A percentile compares a stretch with the other conserved stretches of the same genome.
These are phyloP conservation scores for Astur gentilis DNA, from an alignment of 2,113 vertebrate species.

Conservation along the genomic window DNA sequence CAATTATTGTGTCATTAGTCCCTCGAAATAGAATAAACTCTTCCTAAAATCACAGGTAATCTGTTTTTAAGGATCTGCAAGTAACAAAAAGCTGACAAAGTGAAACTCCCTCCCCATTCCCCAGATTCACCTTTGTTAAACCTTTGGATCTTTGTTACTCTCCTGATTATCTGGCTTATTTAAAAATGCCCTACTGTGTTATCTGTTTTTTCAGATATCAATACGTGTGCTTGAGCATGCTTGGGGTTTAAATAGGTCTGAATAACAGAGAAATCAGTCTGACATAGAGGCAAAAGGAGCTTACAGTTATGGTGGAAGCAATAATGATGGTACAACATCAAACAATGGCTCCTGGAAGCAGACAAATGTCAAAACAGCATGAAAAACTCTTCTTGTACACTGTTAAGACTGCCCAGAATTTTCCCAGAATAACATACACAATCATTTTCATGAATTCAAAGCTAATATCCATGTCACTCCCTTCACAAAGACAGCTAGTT, in stretches of 20 bases:
- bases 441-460: conserved; percentile 4
- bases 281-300: conserved; percentile 10
- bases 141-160: not conserved
- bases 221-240: not conserved
- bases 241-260: not conserved
- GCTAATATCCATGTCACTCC: not conserved
- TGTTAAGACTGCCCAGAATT: not conserved
- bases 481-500: not conserved
- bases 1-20: conserved; percentile 40
- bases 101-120: not conserved
- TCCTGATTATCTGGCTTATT: conserved; percentile 11
- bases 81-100: not conserved
- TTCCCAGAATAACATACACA: not conserved
- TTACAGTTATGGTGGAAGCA: not conserved
- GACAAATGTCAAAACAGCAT: conserved; percentile 48
- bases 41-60: conserved; percentile 19
- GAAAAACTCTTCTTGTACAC: conserved; percentile 1
- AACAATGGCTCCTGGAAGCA: conserved; percentile 29
- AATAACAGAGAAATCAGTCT: not conserved
- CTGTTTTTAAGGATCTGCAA: not conserved
- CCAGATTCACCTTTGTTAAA: not conserved
- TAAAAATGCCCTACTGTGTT: conserved; percentile 26
- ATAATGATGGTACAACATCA: conserved; percentile 33
- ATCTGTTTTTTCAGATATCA: conserved; percentile 23
- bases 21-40: not conserved